phyloP scores from a whole-genome alignment of 1,140 invertebrate genomes.

The Drosophila tsacasi region DNA sequence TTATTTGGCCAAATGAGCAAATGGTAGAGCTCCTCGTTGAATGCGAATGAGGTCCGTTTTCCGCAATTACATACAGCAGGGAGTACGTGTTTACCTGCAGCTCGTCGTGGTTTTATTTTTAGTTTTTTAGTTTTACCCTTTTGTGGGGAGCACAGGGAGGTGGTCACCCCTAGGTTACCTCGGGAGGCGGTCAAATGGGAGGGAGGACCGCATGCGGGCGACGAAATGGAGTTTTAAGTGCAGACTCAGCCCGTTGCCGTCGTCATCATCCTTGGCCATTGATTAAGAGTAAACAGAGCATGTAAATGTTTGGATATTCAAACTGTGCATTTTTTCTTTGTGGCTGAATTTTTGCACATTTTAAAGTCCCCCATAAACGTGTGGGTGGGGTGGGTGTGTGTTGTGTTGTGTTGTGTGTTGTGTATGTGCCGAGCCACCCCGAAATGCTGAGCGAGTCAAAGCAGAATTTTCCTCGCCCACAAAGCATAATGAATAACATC shows the following conservation, averaged over 20 bases:
- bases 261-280: constrained; percentile 69
- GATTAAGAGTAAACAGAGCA: constrained; percentile 78
- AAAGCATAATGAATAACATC: constrained; percentile 50
- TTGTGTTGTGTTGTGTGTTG: neutral
- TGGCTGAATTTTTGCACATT: constrained; percentile 45
- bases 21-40: constrained; percentile 22
- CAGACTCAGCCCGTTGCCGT: constrained; percentile 43
- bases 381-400: neutral
- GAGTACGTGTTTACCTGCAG: constrained; percentile 21
- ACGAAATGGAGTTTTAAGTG: constrained; percentile 44
- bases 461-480: constrained; percentile 39
- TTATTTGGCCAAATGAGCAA: constrained; percentile 49
- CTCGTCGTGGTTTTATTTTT: constrained; percentile 34
- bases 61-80: constrained; percentile 35
- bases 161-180: neutral
- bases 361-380: constrained; percentile 28
- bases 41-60: constrained; percentile 40
- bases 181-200: constrained; percentile 2
- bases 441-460: constrained; percentile 33
- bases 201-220: constrained; percentile 38
- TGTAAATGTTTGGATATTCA: constrained; percentile 76
- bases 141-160: constrained; percentile 5
- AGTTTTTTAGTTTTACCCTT: constrained; percentile 27
- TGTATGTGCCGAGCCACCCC: constrained; percentile 30
- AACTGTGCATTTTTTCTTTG: constrained; percentile 62